Evolutionary conservation across 2,113 vertebrate species (phyloP).

Genomic region (Pseudopodoces humilis): DNA sequence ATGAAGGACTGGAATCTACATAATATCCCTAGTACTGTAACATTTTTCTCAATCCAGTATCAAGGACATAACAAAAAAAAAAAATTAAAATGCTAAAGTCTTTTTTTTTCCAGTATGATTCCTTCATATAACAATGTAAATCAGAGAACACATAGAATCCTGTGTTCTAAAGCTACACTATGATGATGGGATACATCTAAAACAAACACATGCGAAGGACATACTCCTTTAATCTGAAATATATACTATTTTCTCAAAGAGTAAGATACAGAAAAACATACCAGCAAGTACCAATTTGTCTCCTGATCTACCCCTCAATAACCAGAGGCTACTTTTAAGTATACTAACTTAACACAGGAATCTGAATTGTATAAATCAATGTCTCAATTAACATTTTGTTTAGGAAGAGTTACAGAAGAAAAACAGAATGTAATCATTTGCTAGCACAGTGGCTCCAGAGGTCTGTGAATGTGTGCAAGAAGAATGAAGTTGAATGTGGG

Average conservation of each 20-base stretch:
- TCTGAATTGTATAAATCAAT: constrained; percentile 31
- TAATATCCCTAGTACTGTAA: neutral
- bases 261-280: neutral
- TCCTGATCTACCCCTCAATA: neutral
- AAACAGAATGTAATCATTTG: constrained; percentile 58
- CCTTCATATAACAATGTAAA: neutral
- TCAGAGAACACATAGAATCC: neutral
- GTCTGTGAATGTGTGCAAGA: constrained; percentile 29
- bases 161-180: neutral
- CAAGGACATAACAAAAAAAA: neutral
- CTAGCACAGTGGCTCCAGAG: constrained; percentile 44
- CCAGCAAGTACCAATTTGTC: neutral
- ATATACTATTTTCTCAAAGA: neutral
- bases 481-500: constrained; percentile 56
- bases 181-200: neutral
- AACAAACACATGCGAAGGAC: neutral
- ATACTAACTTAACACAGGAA: neutral
- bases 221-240: neutral
- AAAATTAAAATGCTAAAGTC: neutral
- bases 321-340: constrained; percentile 2
- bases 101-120: neutral
- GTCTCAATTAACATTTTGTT: constrained; percentile 51
- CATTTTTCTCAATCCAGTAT: neutral
- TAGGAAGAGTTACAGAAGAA: constrained; percentile 27
- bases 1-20: neutral